Base-by-base conservation (phyloP, 1,140 invertebrate species). In the Drosophila pseudoananassae region DNA sequence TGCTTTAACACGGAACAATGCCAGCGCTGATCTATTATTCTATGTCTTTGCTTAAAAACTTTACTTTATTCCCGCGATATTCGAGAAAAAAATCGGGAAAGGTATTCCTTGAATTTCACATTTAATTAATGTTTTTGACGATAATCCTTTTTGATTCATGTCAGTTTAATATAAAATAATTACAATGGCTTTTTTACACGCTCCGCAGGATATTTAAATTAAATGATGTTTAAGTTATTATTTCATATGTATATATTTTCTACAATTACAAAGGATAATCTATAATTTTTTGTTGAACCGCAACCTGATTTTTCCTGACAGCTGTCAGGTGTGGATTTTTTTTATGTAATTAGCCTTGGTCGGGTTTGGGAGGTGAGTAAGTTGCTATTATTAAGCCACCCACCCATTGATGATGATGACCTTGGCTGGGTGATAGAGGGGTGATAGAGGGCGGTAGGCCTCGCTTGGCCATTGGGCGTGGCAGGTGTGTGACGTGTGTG, bases 401-500 rank as follows among this genome's bases (percentile, higher is more conserved):
- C 33, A 36, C 33, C 33, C 43, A 46, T 46, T 46, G 43, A 46
- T 46, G 40, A 17, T 8, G 29, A 7, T 6, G 40, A 12, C 47
- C 40, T 12, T n/a, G 29, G 17, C 15, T 14, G 7, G 10, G 20
- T 25, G 27, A 20, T 0, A 9, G 29, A 4, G 54, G 14, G 36
- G 12, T 25, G 15, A 7, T 33, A 10, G 31, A 9, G 8, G 10
- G 10, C 12, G 10, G 12, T 36, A 36, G 33, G 33, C 33, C 33
- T 36, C 12, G 33, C 33, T 10, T n/a, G 33, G 33, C 33, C 33
- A 36, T 36, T 17, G 20, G 60, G 45, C 57, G 23, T 33, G 36
- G 51, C 23, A 8, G 27, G 38, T 12, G 36, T 57, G 59, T 57
- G 53, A 59, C 45, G 38, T 55, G 43, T 49, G 38, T 55, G 43